Evolutionary conservation across 2,113 vertebrate species (phyloP).

Genomic region (Hippoglossus stenolepis): DNA sequence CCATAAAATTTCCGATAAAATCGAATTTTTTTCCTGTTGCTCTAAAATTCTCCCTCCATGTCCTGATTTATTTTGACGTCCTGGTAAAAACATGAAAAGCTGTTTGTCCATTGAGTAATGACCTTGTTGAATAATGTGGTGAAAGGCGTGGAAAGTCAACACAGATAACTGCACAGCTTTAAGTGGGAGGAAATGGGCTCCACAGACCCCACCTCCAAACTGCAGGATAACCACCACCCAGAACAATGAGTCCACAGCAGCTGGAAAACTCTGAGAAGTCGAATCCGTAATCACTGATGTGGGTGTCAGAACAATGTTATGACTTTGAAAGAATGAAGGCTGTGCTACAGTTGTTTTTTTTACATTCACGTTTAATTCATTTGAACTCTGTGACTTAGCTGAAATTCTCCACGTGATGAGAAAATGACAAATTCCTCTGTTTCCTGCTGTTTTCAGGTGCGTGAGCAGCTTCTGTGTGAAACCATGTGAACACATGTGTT

Average conservation of each 20-base stretch:
- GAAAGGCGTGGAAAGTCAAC: constrained; percentile 66
- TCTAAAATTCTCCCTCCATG: neutral
- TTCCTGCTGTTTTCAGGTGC: neutral
- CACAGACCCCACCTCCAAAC: constrained; percentile 61
- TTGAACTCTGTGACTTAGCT: neutral
- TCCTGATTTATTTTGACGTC: neutral
- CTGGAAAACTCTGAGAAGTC: constrained; percentile 34
- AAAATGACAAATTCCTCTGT: neutral
- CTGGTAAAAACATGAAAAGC: constrained; percentile 14
- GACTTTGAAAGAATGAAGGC: constrained; percentile 17
- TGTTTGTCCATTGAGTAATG: constrained; percentile 34
- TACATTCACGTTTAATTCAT: neutral
- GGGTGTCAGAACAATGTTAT: constrained; percentile 19
- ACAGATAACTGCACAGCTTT: constrained; percentile 65
- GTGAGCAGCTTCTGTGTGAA: neutral
- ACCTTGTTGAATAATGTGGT: constrained; percentile 43
- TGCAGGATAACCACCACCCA: constrained; percentile 61
- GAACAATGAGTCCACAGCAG: constrained; percentile 75
- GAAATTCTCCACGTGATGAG: neutral
- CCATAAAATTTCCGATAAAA: too few relatives aligned
- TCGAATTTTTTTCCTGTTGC: neutral
- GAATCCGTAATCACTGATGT: constrained; percentile 3
- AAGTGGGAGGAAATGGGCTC: constrained; percentile 76
- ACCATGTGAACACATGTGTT: constrained; percentile 3
- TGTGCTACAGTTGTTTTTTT: neutral